These are phyloP conservation scores for Lasioglossum calceatum DNA, from an alignment of 2,888 invertebrate genomes.

Conservation along the genomic window DNA sequence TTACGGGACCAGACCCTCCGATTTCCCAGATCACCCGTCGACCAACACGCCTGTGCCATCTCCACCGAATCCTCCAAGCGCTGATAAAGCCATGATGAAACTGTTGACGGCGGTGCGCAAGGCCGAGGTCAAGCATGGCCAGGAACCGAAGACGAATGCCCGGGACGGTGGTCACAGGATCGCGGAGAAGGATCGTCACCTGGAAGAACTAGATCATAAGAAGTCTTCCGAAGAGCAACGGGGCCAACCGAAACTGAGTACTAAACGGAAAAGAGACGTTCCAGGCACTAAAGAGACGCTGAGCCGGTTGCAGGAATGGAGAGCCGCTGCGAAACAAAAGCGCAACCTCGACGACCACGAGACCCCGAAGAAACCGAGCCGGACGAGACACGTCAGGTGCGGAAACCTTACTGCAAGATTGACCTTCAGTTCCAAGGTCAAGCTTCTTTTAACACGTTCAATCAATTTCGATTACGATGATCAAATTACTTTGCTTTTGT, in stretches of 20 bases:
- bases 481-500: too few relatives aligned
- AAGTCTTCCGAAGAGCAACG: slow-evolving; percentile 22
- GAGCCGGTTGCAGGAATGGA: not conserved
- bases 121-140: slow-evolving; percentile 42
- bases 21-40: slow-evolving; percentile 48
- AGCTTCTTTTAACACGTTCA: not conserved
- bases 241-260: slow-evolving; percentile 41
- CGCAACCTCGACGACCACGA: slow-evolving; percentile 24
- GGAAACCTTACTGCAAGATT: not conserved
- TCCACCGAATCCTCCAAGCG: slow-evolving; percentile 27
- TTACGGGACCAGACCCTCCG: slow-evolving; percentile 51
- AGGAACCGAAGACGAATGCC: slow-evolving; percentile 61
- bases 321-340: slow-evolving; percentile 12
- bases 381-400: not conserved
- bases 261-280: slow-evolving; percentile 41
- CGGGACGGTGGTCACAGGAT: slow-evolving; percentile 38
- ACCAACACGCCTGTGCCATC: slow-evolving; percentile 53
- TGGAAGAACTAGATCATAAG: slow-evolving; percentile 27
- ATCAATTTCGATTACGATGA: too few relatives aligned
- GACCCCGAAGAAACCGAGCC: not conserved
- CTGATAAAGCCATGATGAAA: slow-evolving; percentile 49
- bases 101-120: slow-evolving; percentile 63
- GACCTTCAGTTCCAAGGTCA: not conserved
- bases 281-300: not conserved
- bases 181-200: slow-evolving; percentile 21